phyloP scores from a whole-genome alignment of 2,797 vertebrate genomes.

The Cirrhinus mrigala region DNA sequence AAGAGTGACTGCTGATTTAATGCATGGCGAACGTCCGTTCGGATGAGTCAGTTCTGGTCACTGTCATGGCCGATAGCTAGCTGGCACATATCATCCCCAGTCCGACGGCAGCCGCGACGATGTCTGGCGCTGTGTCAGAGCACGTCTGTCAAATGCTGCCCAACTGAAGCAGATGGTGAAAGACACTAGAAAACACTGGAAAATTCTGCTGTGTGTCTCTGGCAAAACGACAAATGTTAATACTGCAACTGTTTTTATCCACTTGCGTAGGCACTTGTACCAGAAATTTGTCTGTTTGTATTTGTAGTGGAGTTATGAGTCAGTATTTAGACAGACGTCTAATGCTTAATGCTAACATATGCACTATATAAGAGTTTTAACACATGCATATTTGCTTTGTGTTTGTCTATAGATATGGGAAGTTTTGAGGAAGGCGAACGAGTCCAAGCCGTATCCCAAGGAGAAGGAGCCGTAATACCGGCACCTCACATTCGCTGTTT shows the following conservation, averaged over 20 bases:
- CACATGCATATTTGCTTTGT: constrained; percentile 4
- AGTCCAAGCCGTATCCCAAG: constrained; percentile 87
- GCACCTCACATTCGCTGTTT: constrained; percentile 93
- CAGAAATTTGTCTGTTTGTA: not conserved
- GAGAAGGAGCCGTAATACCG: constrained; percentile 87
- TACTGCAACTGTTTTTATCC: constrained; percentile 17
- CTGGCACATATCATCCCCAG: constrained; percentile 42
- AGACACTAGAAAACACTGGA: constrained; percentile 20
- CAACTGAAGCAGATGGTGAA: constrained; percentile 54
- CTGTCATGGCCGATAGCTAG: constrained; percentile 35
- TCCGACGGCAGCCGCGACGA: not conserved
- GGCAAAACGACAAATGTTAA: not conserved
- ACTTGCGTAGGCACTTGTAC: constrained; percentile 5
- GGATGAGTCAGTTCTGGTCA: constrained; percentile 37
- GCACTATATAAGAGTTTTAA: not conserved
- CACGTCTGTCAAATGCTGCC: constrained; percentile 54
- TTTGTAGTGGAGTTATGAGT: not conserved
- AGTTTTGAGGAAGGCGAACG: constrained; percentile 91
- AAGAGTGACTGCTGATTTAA: constrained; percentile 37
- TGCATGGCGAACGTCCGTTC: constrained; percentile 17
- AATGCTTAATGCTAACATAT: not conserved
- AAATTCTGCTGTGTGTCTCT: not conserved
- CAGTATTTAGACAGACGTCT: not conserved
- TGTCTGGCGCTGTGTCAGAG: constrained; percentile 40
- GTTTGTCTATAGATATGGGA: constrained; percentile 88